Evolutionary conservation across 1,140 invertebrate genomes (phyloP).

Genomic region (Hycleus cichorii): DNA sequence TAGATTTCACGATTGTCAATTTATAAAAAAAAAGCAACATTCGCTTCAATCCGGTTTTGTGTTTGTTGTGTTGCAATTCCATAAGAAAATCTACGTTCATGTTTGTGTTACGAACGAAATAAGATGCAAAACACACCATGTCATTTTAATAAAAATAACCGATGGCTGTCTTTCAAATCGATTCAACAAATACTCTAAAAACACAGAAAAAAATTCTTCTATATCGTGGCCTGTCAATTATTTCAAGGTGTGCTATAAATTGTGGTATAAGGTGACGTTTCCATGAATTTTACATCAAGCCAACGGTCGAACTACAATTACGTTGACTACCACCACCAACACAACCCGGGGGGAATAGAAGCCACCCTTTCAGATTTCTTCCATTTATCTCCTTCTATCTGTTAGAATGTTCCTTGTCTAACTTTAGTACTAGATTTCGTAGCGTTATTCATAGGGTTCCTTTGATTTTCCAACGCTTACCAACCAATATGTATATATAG

Average conservation of each 20-base stretch:
- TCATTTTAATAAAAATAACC: too few species aligned
- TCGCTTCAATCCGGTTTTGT: too few species aligned
- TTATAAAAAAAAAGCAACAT: too few species aligned
- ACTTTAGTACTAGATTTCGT: slow-evolving; percentile 4
- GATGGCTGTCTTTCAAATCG: too few species aligned
- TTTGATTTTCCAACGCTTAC: slow-evolving; percentile 24
- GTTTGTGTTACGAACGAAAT: too few species aligned
- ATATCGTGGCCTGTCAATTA: slow-evolving; percentile 23
- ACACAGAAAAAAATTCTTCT: background rate
- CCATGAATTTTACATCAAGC: slow-evolving; percentile 21
- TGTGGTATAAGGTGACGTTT: slow-evolving; percentile 19
- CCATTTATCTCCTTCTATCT: background rate
- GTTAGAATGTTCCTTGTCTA: background rate
- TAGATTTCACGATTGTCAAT: too few species aligned
- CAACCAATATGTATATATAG: slow-evolving; percentile 19
- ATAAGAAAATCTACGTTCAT: too few species aligned
- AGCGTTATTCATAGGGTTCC: slow-evolving; percentile 21
- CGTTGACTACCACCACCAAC: slow-evolving; percentile 2
- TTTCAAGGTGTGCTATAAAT: slow-evolving; percentile 22
- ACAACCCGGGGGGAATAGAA: slow-evolving; percentile 3
- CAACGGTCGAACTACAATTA: slow-evolving; percentile 16
- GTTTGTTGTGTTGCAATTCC: too few species aligned
- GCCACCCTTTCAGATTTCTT: slow-evolving; percentile 7
- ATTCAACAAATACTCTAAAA: too few species aligned
- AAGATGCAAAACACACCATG: too few species aligned